Evolutionary conservation across 1,140 invertebrate genomes (phyloP), one percentile per base, ranked within the genome.

Genomic region (Matsumurasca onukii): DNA sequence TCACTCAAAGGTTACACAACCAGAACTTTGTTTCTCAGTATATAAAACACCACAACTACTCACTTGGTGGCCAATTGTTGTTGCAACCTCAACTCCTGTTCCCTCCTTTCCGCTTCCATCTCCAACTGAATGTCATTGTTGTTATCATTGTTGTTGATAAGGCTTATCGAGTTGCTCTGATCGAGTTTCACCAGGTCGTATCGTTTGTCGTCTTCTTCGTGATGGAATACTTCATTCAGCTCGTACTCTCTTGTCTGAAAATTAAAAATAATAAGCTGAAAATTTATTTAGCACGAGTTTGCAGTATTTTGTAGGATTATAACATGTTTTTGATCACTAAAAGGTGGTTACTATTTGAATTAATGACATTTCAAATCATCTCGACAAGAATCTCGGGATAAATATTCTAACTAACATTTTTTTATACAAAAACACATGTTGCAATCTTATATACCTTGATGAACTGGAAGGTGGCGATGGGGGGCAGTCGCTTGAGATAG

Each of bases 391-490:
- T n/a, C n/a, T n/a, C n/a, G n/a, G n/a, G n/a, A n/a, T n/a, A n/a
- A n/a, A n/a, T n/a, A n/a, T n/a, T n/a, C n/a, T n/a, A n/a, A n/a
- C n/a, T n/a, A n/a, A n/a, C n/a, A n/a, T n/a, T n/a, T n/a, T n/a
- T n/a, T n/a, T n/a, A n/a, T n/a, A n/a, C n/a, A n/a, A n/a, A n/a
- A n/a, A n/a, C n/a, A n/a, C n/a, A n/a, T n/a, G n/a, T n/a, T n/a
- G n/a, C n/a, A n/a, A n/a, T n/a, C n/a, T n/a, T n/a, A 72, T 66
- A 77, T 81, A 93, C 91, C 86, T 95, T 95, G 71, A 92, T 89
- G 77, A 95, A 94, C 76, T 92, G 91, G 77, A 94, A 92, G 31
- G 90, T 91, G 39, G 94, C 97, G 71, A 98, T 91, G 64, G 95
- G 91, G 64, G 93, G 94, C 67, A 98, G 83, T 72, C 91, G 86